A percentile compares a stretch with the other conserved stretches of the same genome.
phyloP scores from a whole-genome alignment of 1,140 invertebrate genomes.

The Aphidius ervi region DNA sequence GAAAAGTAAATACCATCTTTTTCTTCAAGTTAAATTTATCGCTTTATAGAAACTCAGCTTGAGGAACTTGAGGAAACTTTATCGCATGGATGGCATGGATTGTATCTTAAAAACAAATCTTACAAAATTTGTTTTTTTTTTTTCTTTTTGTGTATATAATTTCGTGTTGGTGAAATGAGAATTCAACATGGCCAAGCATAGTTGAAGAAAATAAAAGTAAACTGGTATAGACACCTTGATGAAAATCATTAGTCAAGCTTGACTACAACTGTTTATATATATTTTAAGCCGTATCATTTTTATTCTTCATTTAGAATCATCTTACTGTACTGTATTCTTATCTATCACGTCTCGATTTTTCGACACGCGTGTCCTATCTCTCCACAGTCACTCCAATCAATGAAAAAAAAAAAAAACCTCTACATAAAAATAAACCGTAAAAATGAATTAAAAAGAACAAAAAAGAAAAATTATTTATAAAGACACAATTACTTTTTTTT shows the following conservation, averaged over 20 bases:
- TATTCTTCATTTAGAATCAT: constrained; percentile 3
- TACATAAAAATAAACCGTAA: constrained; percentile 4
- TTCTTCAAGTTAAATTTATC: no score
- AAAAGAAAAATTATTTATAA: no score
- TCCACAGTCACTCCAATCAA: background rate
- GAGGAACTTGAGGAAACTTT: no score
- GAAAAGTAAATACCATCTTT: no score
- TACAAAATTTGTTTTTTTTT: no score
- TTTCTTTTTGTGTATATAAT: no score
- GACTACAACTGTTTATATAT: background rate
- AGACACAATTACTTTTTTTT: no score
- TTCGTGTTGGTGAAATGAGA: no score
- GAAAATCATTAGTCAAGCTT: constrained; percentile 18
- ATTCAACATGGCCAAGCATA: no score
- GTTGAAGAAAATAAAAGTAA: background rate
- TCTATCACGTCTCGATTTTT: background rate
- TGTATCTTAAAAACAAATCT: no score
- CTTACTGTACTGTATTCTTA: background rate
- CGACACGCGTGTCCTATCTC: constrained; percentile 21
- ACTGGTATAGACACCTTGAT: background rate
- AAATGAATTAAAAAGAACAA: background rate
- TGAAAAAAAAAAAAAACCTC: constrained; percentile 13
- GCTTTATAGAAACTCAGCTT: no score
- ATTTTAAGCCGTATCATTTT: constrained; percentile 21
- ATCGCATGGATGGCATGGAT: no score